Evolutionary conservation across 2,888 invertebrate genomes (phyloP).

Genomic region (Andricus curvator): DNA sequence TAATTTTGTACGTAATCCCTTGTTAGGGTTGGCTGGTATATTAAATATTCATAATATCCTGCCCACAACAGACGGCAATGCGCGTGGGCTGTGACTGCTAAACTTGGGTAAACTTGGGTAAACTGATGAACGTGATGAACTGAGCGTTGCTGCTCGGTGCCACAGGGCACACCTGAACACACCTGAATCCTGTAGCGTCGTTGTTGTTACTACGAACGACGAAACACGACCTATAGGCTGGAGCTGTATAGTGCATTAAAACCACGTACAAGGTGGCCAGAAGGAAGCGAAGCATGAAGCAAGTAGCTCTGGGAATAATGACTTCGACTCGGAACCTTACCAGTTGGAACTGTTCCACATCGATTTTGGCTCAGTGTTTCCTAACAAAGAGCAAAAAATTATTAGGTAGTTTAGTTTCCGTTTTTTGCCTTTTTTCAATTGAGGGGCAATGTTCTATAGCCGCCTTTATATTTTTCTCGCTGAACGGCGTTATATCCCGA

Average conservation of each 20-base stretch:
- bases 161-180: constrained; percentile 69
- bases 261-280: constrained; percentile 58
- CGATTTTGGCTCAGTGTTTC: constrained; percentile 31
- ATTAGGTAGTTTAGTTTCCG: constrained; percentile 3
- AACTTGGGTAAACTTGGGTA: not conserved
- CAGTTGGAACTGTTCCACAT: constrained; percentile 48
- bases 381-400: constrained; percentile 25
- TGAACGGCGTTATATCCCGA: too few relatives aligned
- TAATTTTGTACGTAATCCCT: constrained; percentile 7
- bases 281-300: constrained; percentile 57
- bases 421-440: not conserved
- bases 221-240: constrained; percentile 57
- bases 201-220: constrained; percentile 64
- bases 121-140: not conserved
- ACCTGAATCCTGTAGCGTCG: constrained; percentile 68
- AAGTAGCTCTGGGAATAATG: constrained; percentile 52
- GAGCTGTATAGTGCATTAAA: constrained; percentile 49
- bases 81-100: constrained; percentile 38
- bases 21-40: constrained; percentile 4
- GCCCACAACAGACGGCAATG: not conserved
- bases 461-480: too few relatives aligned
- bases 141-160: constrained; percentile 43
- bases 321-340: constrained; percentile 41
- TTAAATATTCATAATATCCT: not conserved
- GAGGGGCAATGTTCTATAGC: too few relatives aligned